Conservation (phyloP, 2,888 invertebrate genomes). For the Ochropleura plecta region DNA sequence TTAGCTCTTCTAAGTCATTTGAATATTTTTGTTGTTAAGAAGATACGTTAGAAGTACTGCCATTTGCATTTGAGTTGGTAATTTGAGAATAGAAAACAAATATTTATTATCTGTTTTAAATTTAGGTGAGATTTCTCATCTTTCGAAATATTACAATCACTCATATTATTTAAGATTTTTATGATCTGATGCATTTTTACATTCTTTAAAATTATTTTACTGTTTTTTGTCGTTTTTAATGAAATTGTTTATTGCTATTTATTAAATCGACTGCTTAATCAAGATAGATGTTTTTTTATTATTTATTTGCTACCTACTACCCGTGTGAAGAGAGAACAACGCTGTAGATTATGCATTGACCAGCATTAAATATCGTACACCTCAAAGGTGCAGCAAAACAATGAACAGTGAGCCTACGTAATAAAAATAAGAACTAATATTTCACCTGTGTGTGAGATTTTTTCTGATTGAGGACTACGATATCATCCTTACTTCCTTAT, state of each 20-base stretch:
- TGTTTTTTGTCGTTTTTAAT: constrained; percentile 4
- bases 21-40: background rate
- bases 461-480: background rate
- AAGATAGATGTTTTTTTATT: background rate
- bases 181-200: constrained; percentile 41
- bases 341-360: background rate
- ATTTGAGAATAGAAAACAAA: background rate
- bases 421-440: too few species aligned
- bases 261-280: constrained; percentile 17
- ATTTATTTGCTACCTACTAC: background rate
- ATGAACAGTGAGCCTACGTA: too few species aligned
- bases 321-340: background rate
- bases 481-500: too few species aligned
- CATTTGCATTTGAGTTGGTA: constrained; percentile 20
- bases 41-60: constrained; percentile 8
- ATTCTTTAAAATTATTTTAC: background rate
- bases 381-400: too few species aligned
- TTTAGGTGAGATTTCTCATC: background rate
- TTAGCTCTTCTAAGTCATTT: constrained; percentile 11
- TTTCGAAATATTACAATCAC: background rate
- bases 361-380: too few species aligned
- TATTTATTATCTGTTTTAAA: constrained; percentile 5
- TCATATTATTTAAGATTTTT: constrained; percentile 6
- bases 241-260: constrained; percentile 38
- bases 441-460: too few species aligned